phyloP scores from a whole-genome alignment of 2,113 vertebrate species.

The Danionella cerebrum region DNA sequence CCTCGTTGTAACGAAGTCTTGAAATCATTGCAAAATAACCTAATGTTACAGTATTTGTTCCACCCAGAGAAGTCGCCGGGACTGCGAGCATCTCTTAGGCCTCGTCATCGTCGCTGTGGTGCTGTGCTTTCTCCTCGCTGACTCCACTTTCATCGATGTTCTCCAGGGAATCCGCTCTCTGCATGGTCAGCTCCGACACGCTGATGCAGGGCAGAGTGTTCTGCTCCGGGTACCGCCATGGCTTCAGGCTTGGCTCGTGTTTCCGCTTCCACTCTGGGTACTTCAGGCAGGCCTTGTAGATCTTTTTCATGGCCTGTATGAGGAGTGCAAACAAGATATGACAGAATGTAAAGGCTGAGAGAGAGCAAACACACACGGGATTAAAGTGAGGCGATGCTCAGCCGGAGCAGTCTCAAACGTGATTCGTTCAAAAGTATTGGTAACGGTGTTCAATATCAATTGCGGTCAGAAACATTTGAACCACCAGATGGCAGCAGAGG shows the following conservation, averaged over 20 bases:
- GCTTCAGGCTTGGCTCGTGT: slow-evolving; percentile 69
- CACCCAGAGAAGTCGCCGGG: slow-evolving; percentile 2
- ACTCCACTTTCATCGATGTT: slow-evolving; percentile 74
- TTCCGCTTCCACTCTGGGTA: slow-evolving; percentile 78
- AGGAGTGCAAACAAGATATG: neutral
- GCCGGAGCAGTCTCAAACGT: too few relatives aligned
- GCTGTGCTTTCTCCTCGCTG: slow-evolving; percentile 58
- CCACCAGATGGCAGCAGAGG: slow-evolving; percentile 39
- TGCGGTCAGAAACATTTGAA: too few relatives aligned
- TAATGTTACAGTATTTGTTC: neutral
- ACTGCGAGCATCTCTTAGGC: slow-evolving; percentile 34
- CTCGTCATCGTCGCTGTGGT: slow-evolving; percentile 70
- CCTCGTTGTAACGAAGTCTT: too few relatives aligned
- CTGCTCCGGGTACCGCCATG: slow-evolving; percentile 75
- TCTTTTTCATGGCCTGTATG: slow-evolving; percentile 81
- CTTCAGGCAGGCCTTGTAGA: slow-evolving; percentile 80
- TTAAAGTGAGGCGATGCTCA: too few relatives aligned
- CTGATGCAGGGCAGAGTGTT: slow-evolving; percentile 66
- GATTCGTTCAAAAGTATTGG: too few relatives aligned
- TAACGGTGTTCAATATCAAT: too few relatives aligned
- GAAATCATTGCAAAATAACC: slow-evolving; percentile 17
- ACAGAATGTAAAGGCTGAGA: too few relatives aligned
- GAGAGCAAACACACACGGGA: too few relatives aligned
- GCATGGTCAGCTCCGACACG: slow-evolving; percentile 59
- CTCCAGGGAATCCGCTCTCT: slow-evolving; percentile 69